phyloP scores from a whole-genome alignment of 2,113 vertebrate genomes.

The Holacanthus passer region DNA sequence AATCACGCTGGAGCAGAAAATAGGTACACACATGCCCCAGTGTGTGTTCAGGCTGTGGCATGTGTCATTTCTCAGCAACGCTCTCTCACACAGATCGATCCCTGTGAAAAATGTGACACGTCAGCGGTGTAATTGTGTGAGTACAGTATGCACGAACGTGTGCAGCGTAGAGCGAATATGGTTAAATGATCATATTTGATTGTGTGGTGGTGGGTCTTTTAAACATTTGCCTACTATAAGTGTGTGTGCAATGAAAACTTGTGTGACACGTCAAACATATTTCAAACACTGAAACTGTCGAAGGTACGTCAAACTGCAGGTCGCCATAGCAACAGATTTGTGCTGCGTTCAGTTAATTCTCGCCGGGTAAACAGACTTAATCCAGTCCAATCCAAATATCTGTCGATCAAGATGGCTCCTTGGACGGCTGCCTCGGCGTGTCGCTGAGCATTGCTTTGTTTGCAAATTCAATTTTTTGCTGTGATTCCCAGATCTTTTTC shows the following conservation, averaged over 20 bases:
- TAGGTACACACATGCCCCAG: slow-evolving; percentile 11
- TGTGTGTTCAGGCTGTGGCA: slow-evolving; percentile 22
- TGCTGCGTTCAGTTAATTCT: not conserved
- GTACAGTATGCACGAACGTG: not conserved
- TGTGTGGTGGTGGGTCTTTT: not conserved
- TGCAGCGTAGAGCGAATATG: slow-evolving; percentile 10
- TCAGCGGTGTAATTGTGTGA: slow-evolving; percentile 20
- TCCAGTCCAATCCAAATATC: too few relatives aligned
- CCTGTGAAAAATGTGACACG: slow-evolving; percentile 34
- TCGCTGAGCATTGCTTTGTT: too few relatives aligned
- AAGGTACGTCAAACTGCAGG: not conserved
- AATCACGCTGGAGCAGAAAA: slow-evolving; percentile 55
- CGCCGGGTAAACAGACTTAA: not conserved
- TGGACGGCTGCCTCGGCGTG: too few relatives aligned
- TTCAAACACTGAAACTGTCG: not conserved
- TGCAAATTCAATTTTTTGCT: too few relatives aligned
- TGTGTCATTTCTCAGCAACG: slow-evolving; percentile 42
- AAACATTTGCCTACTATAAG: not conserved
- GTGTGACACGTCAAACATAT: not conserved
- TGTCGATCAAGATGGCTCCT: too few relatives aligned
- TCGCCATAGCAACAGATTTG: not conserved
- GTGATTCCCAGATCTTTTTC: too few relatives aligned
- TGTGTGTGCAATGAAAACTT: not conserved
- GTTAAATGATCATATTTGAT: slow-evolving; percentile 1
- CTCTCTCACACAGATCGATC: slow-evolving; percentile 35